These are phyloP conservation scores for Drosophila lowei DNA, from an alignment of 1,140 invertebrate species.

Conservation along the genomic window DNA sequence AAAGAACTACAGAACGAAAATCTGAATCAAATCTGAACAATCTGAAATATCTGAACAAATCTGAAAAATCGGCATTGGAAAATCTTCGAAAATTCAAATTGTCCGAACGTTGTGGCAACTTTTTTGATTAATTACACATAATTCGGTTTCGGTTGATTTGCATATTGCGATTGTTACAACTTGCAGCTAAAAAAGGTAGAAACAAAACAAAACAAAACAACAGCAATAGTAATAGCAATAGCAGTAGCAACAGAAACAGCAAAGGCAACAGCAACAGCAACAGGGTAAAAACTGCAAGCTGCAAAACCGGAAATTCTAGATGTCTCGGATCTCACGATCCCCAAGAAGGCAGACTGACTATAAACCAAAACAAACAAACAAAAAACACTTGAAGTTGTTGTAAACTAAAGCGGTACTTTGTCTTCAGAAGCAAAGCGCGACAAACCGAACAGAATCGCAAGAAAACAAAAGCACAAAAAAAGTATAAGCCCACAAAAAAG, in stretches of 20 bases:
- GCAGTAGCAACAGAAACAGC: background rate
- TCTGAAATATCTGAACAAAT: conserved; percentile 19
- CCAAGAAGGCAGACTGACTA: conserved; percentile 16
- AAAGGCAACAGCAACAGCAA: background rate
- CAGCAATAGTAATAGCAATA: conserved; percentile 1
- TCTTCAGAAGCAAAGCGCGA: conserved; percentile 20
- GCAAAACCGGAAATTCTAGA: conserved; percentile 79
- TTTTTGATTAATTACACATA: conserved; percentile 38
- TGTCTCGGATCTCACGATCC: conserved; percentile 50
- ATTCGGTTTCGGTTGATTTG: conserved; percentile 33
- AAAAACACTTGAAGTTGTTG: conserved; percentile 18
- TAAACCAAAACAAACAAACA: conserved; percentile 26
- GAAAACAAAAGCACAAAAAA: conserved; percentile 2
- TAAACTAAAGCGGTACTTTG: conserved; percentile 49
- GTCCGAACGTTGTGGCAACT: conserved; percentile 28
- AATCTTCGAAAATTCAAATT: conserved; percentile 35
- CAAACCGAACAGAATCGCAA: conserved; percentile 16
- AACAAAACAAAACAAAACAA: background rate
- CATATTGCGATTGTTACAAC: conserved; percentile 45
- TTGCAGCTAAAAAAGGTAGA: too few species aligned
- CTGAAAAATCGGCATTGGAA: conserved; percentile 36
- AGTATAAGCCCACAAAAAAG: conserved; percentile 26
- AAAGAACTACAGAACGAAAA: conserved; percentile 23
- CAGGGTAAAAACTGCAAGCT: conserved; percentile 29
- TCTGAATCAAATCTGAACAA: conserved; percentile 6